Conservation (phyloP, 2,797 vertebrate genomes). For the Phoxinus dragarum region DNA sequence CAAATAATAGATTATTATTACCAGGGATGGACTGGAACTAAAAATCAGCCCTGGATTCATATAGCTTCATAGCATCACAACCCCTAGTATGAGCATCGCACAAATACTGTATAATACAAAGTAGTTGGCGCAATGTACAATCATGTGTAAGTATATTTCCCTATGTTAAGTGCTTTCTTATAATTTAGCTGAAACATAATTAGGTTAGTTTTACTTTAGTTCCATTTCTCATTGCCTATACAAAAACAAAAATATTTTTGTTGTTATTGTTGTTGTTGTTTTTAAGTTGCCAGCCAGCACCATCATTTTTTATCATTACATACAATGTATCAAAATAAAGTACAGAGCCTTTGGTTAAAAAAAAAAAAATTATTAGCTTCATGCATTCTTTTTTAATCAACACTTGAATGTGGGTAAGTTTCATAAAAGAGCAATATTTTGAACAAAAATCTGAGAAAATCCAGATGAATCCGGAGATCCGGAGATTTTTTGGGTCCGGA, state of each 20-base stretch:
- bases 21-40: background rate
- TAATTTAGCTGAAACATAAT: background rate
- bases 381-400: too few relatives aligned
- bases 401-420: too few relatives aligned
- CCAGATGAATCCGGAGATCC: too few relatives aligned
- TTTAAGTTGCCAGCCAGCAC: background rate
- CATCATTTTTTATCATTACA: background rate
- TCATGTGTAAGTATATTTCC: background rate
- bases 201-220: background rate
- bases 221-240: background rate
- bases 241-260: too few relatives aligned
- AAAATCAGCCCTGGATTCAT: background rate
- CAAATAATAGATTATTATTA: constrained; percentile 7
- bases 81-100: background rate
- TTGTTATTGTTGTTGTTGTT: too few relatives aligned
- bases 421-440: too few relatives aligned
- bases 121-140: background rate
- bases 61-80: background rate
- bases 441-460: too few relatives aligned
- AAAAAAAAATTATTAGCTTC: too few relatives aligned
- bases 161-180: background rate
- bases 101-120: background rate
- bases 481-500: too few relatives aligned
- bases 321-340: background rate
- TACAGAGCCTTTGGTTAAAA: too few relatives aligned